A percentile compares a stretch with the other conserved stretches of the same genome.
Evolutionary conservation across 2,888 invertebrate genomes (phyloP).

Genomic region (Nemotelus nigrinus): DNA sequence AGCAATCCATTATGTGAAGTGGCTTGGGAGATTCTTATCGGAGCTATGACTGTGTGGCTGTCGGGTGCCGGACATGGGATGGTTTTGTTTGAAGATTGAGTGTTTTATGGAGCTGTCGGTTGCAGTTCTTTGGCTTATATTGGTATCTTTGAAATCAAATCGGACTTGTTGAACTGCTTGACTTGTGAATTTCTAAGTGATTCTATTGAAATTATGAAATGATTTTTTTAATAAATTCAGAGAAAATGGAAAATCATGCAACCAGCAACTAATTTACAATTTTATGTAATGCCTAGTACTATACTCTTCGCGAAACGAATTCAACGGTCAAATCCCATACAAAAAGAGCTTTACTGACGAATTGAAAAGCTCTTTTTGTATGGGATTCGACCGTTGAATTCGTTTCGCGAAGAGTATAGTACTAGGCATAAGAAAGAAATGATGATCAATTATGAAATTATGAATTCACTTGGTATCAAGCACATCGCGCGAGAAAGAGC

Average conservation of each 20-base stretch:
- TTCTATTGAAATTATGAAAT: conserved; percentile 40
- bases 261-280: background rate
- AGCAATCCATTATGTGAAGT: too few relatives aligned
- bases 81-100: conserved; percentile 15
- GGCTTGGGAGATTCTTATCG: conserved; percentile 19
- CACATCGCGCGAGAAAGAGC: too few relatives aligned
- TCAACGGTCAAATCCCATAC: too few relatives aligned
- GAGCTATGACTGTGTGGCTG: background rate
- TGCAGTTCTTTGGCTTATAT: background rate
- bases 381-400: too few relatives aligned
- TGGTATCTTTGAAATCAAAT: background rate
- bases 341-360: too few relatives aligned
- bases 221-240: conserved; percentile 30
- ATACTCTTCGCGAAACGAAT: too few relatives aligned
- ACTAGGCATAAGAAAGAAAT: too few relatives aligned
- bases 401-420: too few relatives aligned
- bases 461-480: too few relatives aligned
- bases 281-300: too few relatives aligned
- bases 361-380: too few relatives aligned
- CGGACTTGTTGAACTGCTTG: conserved; percentile 35
- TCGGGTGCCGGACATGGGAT: background rate
- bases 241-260: conserved; percentile 1
- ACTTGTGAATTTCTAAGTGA: conserved; percentile 40
- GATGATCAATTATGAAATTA: too few relatives aligned
- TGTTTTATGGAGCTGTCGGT: conserved; percentile 39